Percentiles rank a stretch among this genome's conserved stretches.
Evolutionary conservation across 2,113 vertebrate genomes (phyloP).

Genomic region (Bubalus kerabau): DNA sequence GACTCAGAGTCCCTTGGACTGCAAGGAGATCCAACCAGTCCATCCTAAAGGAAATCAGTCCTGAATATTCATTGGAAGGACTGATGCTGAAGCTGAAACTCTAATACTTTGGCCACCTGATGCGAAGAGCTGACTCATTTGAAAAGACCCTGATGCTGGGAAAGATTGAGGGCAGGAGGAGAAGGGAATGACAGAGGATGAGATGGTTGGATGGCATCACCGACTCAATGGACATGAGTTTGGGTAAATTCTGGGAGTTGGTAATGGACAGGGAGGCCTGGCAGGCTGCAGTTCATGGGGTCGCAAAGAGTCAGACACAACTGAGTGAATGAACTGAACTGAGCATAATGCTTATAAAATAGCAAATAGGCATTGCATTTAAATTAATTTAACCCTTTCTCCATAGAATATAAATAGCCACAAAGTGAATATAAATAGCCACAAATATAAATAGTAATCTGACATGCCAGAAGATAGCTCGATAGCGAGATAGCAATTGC

Average conservation of each 20-base stretch:
- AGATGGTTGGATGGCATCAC: neutral
- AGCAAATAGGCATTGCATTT: neutral
- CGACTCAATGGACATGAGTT: accelerated
- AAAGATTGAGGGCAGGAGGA: neutral
- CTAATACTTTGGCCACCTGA: neutral
- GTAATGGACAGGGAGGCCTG: neutral
- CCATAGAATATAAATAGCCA: neutral
- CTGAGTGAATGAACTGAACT: neutral
- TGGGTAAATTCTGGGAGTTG: neutral
- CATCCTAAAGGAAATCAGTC: neutral
- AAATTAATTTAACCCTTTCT: neutral
- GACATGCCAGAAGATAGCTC: neutral
- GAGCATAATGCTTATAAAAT: neutral
- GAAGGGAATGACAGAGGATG: neutral
- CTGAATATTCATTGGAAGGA: neutral
- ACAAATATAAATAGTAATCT: neutral
- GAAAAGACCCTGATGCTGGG: neutral
- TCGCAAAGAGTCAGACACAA: accelerated
- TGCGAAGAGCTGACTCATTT: neutral
- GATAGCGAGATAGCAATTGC: neutral
- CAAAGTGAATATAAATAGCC: neutral
- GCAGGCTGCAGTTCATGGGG: neutral
- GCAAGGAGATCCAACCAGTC: neutral
- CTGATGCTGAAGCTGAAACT: neutral
- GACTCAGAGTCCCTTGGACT: neutral